These are phyloP conservation scores for Molossus molossus DNA, from an alignment of 2,797 vertebrate genomes.

Conservation along the genomic window DNA sequence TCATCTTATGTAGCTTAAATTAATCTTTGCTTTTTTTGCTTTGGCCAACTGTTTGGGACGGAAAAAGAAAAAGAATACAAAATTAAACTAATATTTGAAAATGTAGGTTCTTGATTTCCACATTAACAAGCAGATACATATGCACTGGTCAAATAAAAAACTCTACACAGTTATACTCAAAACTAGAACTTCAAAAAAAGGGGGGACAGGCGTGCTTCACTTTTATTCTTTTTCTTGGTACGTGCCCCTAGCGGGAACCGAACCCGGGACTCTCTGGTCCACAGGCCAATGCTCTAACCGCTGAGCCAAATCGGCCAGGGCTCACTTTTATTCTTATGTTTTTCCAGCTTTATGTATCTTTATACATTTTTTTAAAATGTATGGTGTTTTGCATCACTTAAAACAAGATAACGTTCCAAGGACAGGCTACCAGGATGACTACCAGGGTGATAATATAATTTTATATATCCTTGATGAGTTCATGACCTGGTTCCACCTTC, in stretches of 20 bases:
- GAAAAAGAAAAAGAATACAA: not conserved
- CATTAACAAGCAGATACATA: not conserved
- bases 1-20: not conserved
- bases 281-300: no score
- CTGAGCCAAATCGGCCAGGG: no score
- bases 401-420: not conserved
- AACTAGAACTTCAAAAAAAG: not conserved
- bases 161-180: not conserved
- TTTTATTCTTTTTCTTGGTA: not conserved
- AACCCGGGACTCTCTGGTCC: no score
- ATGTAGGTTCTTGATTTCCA: not conserved
- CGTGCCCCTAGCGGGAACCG: no score
- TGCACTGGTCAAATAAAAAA: conserved; percentile 3
- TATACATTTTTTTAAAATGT: not conserved
- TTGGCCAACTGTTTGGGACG: not conserved
- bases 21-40: not conserved
- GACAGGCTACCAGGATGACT: not conserved
- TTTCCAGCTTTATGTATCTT: not conserved
- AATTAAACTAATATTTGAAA: not conserved
- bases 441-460: not conserved
- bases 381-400: not conserved
- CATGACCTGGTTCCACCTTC: conserved; percentile 23
- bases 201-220: not conserved
- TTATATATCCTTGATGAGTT: not conserved
- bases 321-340: not conserved